Base-by-base conservation (phyloP, 2,888 invertebrate species). In the Callyntrura guangdongensis region DNA sequence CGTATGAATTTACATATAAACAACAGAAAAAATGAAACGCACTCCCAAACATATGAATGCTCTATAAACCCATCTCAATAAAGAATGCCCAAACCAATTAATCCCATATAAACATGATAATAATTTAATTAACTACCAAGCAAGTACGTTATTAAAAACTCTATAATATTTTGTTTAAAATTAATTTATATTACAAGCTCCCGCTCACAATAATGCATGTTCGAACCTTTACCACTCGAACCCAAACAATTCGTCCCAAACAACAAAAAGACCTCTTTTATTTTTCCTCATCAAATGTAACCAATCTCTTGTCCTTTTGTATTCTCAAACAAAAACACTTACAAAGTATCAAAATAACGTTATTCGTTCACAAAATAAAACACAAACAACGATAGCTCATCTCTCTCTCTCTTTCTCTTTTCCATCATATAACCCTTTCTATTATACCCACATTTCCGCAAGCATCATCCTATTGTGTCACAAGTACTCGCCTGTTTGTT, bases 271-370 rank as follows among this genome's bases (percentile, higher is more conserved):
- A 36, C 36, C 36, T 36, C 36, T 36, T 36, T 6, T 36, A 8
- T 3, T 17, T 17, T 11, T 17, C 8, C 25, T 20, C 25, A 53
- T 77, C 77, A 77, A 36, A 77, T 77, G 77, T 77, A 53, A 77
- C 77, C 27, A 67, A 27, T 67, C 11, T 22, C 11, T n/a, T n/a
- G 3, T n/a, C 69, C 45, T 72, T 45, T 67, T 67, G 9, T 49
- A 12, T 17, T 22, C 45, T 1, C 8, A n/a, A 8, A 64, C 6
- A 25, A 25, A 64, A 64, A 64, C 64, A 36, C 36, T 36, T 36
- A 36, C 3, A 36, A 6, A 36, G 77, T 77, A 77, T 77, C 77
- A 77, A 77, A 77, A 74, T 74, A 74, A 22, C 49, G 25, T 77
- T 72, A 5, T 17, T 56, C 11, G 3, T 36, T 2, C 72, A 72